Evolutionary conservation across 2,888 invertebrate genomes (phyloP).

Genomic region (Nasonovia ribisnigri): DNA sequence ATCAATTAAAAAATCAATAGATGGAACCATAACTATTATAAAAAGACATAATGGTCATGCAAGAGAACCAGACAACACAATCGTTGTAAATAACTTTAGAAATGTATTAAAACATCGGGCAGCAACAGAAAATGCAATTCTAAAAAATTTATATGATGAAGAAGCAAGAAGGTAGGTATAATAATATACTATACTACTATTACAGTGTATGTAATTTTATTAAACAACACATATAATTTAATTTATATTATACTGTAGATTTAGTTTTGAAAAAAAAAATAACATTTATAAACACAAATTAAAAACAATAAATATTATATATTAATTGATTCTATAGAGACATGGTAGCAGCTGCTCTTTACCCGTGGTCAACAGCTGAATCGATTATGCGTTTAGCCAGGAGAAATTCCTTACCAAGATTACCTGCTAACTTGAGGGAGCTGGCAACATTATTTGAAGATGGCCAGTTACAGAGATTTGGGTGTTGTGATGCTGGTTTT

Average conservation of each 20-base stretch:
- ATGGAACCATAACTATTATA: not conserved
- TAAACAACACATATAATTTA: too few species aligned
- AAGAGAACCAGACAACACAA: not conserved
- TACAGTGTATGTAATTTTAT: too few species aligned
- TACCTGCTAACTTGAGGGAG: not conserved
- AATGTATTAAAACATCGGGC: not conserved
- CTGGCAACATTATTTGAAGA: not conserved
- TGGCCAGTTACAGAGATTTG: not conserved
- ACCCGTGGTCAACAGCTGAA: not conserved
- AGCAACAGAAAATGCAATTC: not conserved
- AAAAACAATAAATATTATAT: not conserved
- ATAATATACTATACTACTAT: not conserved
- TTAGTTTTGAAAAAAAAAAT: not conserved
- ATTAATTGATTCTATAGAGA: constrained; percentile 4
- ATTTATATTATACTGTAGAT: not conserved
- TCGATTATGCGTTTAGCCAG: not conserved
- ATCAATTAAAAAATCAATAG: not conserved
- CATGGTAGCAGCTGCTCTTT: not conserved
- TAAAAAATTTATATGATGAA: not conserved
- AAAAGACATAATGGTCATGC: not conserved
- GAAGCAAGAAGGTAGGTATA: not conserved
- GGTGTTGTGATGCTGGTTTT: not conserved
- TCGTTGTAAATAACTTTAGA: not conserved
- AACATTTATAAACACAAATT: not conserved
- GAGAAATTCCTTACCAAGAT: not conserved